Evolutionary conservation across 2,113 vertebrate genomes (phyloP).

Genomic region (Copsychus sechellarum): DNA sequence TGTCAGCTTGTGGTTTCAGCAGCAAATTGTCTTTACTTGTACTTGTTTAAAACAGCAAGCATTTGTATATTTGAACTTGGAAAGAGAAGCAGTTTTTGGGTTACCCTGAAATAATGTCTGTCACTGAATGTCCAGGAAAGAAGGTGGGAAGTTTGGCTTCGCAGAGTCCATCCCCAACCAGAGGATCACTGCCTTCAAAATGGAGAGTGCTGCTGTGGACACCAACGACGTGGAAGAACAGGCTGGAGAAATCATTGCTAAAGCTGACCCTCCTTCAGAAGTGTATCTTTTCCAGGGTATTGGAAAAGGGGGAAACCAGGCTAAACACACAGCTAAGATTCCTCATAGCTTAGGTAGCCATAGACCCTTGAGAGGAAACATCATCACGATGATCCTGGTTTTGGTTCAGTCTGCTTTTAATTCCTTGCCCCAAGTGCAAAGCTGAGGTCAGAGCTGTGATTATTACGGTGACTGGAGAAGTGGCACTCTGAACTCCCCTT

Average conservation of each 20-base stretch:
- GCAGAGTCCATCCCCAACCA: constrained; percentile 89
- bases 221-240: constrained; percentile 75
- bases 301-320: not conserved
- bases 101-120: not conserved
- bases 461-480: not conserved
- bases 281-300: constrained; percentile 76
- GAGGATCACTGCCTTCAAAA: constrained; percentile 89
- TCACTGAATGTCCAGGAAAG: constrained; percentile 78
- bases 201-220: constrained; percentile 80
- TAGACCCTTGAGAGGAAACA: not conserved
- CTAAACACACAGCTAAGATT: not conserved
- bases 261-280: constrained; percentile 75
- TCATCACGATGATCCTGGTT: fast-evolving
- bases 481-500: not conserved
- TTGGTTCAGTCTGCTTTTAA: not conserved
- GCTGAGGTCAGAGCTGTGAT: not conserved
- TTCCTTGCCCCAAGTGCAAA: not conserved
- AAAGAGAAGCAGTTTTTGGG: not conserved
- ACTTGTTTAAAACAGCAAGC: not conserved
- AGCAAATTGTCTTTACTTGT: not conserved
- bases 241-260: constrained; percentile 81
- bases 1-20: not conserved
- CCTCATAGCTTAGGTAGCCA: not conserved
- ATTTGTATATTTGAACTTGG: not conserved
- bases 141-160: constrained; percentile 90